phyloP scores from a whole-genome alignment of 2,797 vertebrate species.

The Sebastes jordani region DNA sequence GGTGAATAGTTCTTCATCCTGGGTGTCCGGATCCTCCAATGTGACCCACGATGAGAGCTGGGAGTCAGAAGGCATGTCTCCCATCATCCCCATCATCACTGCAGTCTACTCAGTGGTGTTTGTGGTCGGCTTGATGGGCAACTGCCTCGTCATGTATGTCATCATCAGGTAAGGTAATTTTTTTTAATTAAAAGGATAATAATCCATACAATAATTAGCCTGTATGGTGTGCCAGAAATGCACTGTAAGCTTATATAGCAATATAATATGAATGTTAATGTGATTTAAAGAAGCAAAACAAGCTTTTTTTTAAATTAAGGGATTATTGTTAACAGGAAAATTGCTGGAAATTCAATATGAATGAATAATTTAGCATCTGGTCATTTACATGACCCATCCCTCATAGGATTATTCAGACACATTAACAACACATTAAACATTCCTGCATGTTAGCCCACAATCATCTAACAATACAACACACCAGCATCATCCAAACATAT shows the following conservation, averaged over 20 bases:
- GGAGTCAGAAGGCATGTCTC: slow-evolving; percentile 88
- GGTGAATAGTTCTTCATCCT: slow-evolving; percentile 63
- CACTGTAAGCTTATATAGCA: no score
- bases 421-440: no score
- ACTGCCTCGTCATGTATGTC: slow-evolving; percentile 98
- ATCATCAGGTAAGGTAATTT: slow-evolving; percentile 90
- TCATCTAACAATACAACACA: no score
- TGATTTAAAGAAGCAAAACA: neutral
- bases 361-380: no score
- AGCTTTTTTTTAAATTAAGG: no score
- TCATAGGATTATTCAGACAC: no score
- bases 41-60: slow-evolving; percentile 70
- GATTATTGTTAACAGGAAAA: no score
- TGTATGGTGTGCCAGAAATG: neutral
- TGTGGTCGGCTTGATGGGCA: slow-evolving; percentile 94
- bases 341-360: no score
- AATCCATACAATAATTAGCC: neutral
- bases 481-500: no score
- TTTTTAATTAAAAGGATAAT: neutral
- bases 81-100: slow-evolving; percentile 92
- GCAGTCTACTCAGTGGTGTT: slow-evolving; percentile 96
- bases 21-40: slow-evolving; percentile 66
- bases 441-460: no score
- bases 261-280: no score
- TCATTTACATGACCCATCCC: no score